A percentile compares a stretch with the other conserved stretches of the same genome.
phyloP scores from a whole-genome alignment of 1,140 invertebrate genomes.

The Caerostris extrusa region DNA sequence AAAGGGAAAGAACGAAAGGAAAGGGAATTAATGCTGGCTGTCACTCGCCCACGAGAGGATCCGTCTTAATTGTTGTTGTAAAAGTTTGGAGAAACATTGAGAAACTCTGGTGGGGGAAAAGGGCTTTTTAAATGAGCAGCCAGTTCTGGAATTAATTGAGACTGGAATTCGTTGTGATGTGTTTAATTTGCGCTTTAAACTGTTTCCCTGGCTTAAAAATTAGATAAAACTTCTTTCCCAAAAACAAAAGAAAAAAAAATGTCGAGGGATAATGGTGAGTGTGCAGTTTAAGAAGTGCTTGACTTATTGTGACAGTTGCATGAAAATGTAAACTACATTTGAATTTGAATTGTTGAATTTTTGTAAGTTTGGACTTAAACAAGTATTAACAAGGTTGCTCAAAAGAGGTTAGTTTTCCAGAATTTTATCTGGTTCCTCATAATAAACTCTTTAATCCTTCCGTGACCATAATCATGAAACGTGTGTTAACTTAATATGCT shows the following conservation, averaged over 20 bases:
- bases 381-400: no score
- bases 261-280: background rate
- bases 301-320: no score
- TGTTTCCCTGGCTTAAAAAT: no score
- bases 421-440: no score
- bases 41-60: background rate
- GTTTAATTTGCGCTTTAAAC: background rate
- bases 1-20: background rate
- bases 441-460: no score
- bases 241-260: background rate
- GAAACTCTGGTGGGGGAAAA: background rate
- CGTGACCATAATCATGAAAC: no score
- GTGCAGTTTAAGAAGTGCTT: background rate
- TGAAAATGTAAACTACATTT: no score
- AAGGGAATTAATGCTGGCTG: conserved; percentile 52
- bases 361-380: no score
- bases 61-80: conserved; percentile 45
- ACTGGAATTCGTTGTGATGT: background rate
- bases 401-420: no score
- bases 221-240: no score
- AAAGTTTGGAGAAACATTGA: conserved; percentile 49
- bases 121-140: conserved; percentile 24
- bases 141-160: background rate
- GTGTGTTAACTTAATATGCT: no score
- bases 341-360: no score